Evolutionary conservation across 2,113 vertebrate species (phyloP).

Genomic region (Cepphus grylle): DNA sequence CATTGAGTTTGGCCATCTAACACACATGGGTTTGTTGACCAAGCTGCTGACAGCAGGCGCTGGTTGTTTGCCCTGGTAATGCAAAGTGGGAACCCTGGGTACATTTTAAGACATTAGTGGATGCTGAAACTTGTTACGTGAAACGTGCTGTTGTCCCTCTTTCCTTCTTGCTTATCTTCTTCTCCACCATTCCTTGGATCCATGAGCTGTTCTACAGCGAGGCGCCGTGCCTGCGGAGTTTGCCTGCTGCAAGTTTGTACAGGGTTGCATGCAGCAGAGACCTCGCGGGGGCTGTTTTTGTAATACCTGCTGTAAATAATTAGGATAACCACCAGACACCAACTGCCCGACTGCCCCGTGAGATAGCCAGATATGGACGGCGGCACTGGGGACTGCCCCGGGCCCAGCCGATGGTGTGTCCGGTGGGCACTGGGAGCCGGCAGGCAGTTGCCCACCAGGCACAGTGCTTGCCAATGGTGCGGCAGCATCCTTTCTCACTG

Average conservation of each 20-base stretch:
- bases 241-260: not conserved
- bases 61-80: not conserved
- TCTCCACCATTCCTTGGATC: not conserved
- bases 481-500: not conserved
- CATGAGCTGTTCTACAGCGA: not conserved
- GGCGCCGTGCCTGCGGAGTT: not conserved
- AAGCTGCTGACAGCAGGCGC: not conserved
- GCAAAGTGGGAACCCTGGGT: not conserved
- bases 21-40: not conserved
- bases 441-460: not conserved
- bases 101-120: not conserved
- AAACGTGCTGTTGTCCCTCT: not conserved
- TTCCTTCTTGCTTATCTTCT: not conserved
- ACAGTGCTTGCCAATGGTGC: not conserved
- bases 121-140: not conserved
- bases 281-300: not conserved
- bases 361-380: not conserved
- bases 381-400: accelerated
- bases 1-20: not conserved
- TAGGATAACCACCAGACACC: not conserved
- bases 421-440: accelerated
- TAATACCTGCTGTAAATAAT: not conserved
- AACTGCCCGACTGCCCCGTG: accelerated
- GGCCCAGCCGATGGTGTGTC: accelerated
- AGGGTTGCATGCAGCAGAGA: not conserved